A percentile compares a stretch with the other conserved stretches of the same genome.
These are phyloP conservation scores for Sericinus montela DNA, from an alignment of 2,888 invertebrate genomes.

Conservation along the genomic window DNA sequence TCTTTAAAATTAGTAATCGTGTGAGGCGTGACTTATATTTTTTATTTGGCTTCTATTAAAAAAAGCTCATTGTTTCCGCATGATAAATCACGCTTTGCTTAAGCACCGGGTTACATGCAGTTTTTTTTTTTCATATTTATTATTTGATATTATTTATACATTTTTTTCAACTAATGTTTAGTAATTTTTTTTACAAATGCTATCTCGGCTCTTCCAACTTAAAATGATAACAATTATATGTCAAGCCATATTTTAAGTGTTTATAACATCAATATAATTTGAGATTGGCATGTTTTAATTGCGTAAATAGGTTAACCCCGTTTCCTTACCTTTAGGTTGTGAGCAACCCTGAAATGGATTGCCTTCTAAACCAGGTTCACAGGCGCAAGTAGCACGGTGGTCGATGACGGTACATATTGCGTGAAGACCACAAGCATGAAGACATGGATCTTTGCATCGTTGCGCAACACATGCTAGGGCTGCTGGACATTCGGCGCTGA, in stretches of 20 bases:
- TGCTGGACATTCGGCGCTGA: constrained; percentile 84
- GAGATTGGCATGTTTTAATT: not conserved
- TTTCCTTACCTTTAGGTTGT: constrained; percentile 54
- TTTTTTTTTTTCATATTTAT: constrained; percentile 18
- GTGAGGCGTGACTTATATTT: constrained; percentile 62
- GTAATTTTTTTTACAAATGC: constrained; percentile 1
- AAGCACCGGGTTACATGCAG: constrained; percentile 70
- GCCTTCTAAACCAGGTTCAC: constrained; percentile 79
- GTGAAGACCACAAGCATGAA: constrained; percentile 81
- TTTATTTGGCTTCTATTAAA: constrained; percentile 40
- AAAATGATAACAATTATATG: not conserved
- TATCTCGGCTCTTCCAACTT: not conserved
- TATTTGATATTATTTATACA: no score
- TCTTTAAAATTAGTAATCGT: constrained; percentile 62
- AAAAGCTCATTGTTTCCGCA: constrained; percentile 64
- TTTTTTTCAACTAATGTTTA: no score
- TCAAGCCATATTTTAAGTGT: not conserved
- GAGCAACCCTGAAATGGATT: constrained; percentile 81
- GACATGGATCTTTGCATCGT: constrained; percentile 83
- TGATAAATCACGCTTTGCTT: constrained; percentile 69
- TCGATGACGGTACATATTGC: constrained; percentile 81
- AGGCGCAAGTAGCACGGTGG: constrained; percentile 83
- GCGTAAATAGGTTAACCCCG: not conserved
- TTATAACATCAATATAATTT: not conserved
- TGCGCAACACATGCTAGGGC: constrained; percentile 81